A percentile compares a stretch with the other conserved stretches of the same genome.
phyloP scores from a whole-genome alignment of 2,888 invertebrate genomes.

The Imbricaverruca yamaguchii region DNA sequence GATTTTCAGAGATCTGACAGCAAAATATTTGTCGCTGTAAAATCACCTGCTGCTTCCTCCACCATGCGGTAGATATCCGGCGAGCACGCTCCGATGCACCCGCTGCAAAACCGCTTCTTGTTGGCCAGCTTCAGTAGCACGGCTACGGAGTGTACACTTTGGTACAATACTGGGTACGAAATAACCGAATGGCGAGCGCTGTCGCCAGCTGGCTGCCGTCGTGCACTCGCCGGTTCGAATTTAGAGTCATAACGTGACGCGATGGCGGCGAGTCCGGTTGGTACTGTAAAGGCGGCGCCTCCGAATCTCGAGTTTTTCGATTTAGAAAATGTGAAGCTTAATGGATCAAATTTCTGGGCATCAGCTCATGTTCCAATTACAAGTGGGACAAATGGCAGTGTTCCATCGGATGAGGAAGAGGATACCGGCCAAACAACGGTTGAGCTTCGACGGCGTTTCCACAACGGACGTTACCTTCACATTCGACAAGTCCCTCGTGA shows the following conservation, averaged over 20 bases:
- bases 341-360: constrained; percentile 12
- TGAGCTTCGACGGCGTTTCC: constrained; percentile 41
- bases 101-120: too few species aligned
- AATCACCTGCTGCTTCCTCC: too few species aligned
- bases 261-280: constrained; percentile 20
- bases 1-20: too few species aligned
- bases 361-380: background rate
- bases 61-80: too few species aligned
- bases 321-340: constrained; percentile 8
- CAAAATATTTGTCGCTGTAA: too few species aligned
- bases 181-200: too few species aligned
- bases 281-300: background rate
- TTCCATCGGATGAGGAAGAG: constrained; percentile 30
- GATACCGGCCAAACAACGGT: constrained; percentile 40
- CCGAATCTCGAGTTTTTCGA: constrained; percentile 5
- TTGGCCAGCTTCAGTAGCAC: too few species aligned
- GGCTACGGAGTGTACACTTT: too few species aligned
- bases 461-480: constrained; percentile 42
- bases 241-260: constrained; percentile 15
- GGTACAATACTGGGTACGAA: too few species aligned
- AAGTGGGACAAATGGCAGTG: background rate
- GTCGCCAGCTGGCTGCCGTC: too few species aligned
- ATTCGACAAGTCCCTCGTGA: constrained; percentile 44
- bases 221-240: background rate
- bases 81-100: too few species aligned